Conservation (phyloP, 2,797 vertebrate species). For the Ataeniobius toweri region DNA sequence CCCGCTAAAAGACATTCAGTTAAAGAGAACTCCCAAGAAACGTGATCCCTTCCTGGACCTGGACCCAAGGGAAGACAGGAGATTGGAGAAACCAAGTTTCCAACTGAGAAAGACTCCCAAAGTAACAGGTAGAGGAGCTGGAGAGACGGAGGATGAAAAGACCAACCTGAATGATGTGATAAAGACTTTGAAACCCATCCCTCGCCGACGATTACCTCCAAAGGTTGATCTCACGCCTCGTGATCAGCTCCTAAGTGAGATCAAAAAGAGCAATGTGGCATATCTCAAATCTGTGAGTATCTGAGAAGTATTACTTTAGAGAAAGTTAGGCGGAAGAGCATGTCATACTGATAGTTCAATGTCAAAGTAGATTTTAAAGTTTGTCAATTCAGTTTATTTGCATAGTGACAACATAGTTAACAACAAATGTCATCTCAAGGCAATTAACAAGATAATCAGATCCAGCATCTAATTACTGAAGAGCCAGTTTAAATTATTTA, state of each 20-base stretch:
- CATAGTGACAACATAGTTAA: not conserved
- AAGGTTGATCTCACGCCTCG: constrained; percentile 89
- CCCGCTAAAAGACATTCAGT: constrained; percentile 83
- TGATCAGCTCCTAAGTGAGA: constrained; percentile 89
- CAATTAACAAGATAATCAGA: not conserved
- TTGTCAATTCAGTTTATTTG: not conserved
- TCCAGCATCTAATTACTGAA: not conserved
- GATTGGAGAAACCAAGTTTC: constrained; percentile 59
- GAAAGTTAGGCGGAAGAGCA: not conserved
- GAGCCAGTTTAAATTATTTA: not conserved
- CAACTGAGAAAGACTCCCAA: constrained; percentile 75
- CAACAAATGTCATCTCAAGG: not conserved
- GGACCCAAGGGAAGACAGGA: constrained; percentile 64
- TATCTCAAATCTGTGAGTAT: constrained; percentile 93
- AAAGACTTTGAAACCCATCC: constrained; percentile 91
- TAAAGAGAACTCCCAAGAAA: constrained; percentile 83
- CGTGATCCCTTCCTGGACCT: constrained; percentile 76
- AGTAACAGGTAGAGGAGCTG: constrained; percentile 47
- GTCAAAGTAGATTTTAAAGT: not conserved
- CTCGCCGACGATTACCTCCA: constrained; percentile 87
- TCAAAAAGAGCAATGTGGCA: constrained; percentile 93
- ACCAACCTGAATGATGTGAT: constrained; percentile 90
- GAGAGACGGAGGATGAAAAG: constrained; percentile 72
- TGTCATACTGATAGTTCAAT: not conserved
- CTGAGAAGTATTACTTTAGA: not conserved